Percentiles rank a stretch among this genome's conserved stretches.
Conservation (phyloP, 2,888 invertebrate species). For the Ichneumoninae sp. region DNA sequence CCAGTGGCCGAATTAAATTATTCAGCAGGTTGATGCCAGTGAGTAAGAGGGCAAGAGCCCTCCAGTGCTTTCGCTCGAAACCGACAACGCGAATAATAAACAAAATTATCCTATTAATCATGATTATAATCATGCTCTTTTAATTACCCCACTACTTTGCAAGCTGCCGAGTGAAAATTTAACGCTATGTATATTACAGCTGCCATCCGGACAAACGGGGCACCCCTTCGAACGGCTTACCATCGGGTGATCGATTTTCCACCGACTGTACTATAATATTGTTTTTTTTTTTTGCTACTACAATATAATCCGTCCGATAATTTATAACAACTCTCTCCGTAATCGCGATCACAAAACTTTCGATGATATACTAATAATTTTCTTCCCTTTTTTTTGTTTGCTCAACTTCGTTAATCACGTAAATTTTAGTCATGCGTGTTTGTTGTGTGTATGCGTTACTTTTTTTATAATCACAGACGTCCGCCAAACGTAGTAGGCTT, state of each 20-base stretch:
- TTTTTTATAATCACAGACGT: conserved; percentile 76
- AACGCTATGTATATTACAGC: conserved; percentile 58
- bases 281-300: conserved; percentile 26
- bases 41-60: not conserved
- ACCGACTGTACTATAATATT: conserved; percentile 38
- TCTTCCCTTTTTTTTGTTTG: conserved; percentile 27
- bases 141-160: conserved; percentile 50
- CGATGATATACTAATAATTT: conserved; percentile 60
- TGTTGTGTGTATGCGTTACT: conserved; percentile 43
- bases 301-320: conserved; percentile 58
- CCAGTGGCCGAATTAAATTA: conserved; percentile 50
- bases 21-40: conserved; percentile 21
- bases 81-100: conserved; percentile 53
- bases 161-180: conserved; percentile 49
- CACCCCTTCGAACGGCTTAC: not conserved
- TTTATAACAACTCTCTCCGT: conserved; percentile 54
- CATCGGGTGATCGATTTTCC: conserved; percentile 59
- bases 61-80: conserved; percentile 38
- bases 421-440: conserved; percentile 46
- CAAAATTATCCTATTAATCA: conserved; percentile 45
- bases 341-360: conserved; percentile 59
- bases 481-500: conserved; percentile 78
- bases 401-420: conserved; percentile 34
- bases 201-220: conserved; percentile 35
- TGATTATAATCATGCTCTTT: conserved; percentile 55